Evolutionary conservation across 2,113 vertebrate genomes (phyloP), one percentile per base, ranked within the genome.

Genomic region (Hemicordylus capensis): DNA sequence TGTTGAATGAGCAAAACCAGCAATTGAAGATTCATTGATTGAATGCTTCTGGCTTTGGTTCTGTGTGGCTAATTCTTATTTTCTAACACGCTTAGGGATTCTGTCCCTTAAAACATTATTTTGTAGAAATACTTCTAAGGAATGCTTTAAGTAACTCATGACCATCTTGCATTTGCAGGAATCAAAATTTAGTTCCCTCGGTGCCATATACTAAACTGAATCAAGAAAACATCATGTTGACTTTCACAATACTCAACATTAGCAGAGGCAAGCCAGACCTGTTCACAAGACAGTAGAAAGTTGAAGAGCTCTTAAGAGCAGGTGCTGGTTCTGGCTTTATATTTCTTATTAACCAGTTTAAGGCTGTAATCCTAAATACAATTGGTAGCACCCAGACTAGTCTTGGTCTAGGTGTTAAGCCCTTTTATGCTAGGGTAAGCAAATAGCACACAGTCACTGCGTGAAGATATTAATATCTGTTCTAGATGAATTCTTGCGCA

Each of bases 181-280:
- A n/a, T 4, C 64, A 64, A 64, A 64, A 1, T 64, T 31, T 31
- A 9, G n/a, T 37, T 37, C 37, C 42, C 4, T 34, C 39, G 10
- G 22, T 51, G 44, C 54, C n/a, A 26, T 66, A 31, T 31, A 34
- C 5, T 46, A 34, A 20, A 24, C 28, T n/a, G 10, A 48, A n/a
- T 63, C 20, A 80, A 51, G 31, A 9, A 26, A 24, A 22, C 11
- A 31, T 34, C 24, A 0, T 83, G 58, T 81, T 74, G 6, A 42
- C 39, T 75, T 54, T 61, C 24, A 69, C 26, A 72, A 26, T 39
- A 9, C 42, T 74, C 42, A 80, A 12, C 11, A 20, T n/a, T 26
- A 48, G 78, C n/a, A n/a, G n/a, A n/a, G n/a, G n/a, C n/a, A 5
- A 1, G 0, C 4, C 28, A 77, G 24, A 0, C 39, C 44, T 72